Evolutionary conservation across 2,797 vertebrate genomes (phyloP), one percentile per base, ranked within the genome.

Genomic region (Percopsis omiscomaycus): DNA sequence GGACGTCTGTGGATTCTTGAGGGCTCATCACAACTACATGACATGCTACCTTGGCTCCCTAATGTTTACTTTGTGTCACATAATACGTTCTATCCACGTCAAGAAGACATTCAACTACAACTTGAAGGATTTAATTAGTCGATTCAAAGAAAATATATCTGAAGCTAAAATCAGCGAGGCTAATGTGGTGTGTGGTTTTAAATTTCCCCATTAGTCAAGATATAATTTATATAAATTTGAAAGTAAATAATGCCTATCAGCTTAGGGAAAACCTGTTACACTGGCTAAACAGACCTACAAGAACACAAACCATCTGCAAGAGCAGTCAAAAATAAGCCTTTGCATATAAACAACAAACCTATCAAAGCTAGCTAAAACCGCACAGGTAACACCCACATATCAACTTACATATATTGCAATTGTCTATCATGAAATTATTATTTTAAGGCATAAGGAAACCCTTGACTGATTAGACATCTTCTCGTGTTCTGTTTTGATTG

Each of bases 1-100:
- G 82, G 84, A 71, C 50, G 62, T 67, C 54, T 73, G 45, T n/a
- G 30, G 64, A 29, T n/a, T 45, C 63, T 66, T 50, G 66, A 27
- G 28, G 27, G 28, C 30, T 55, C 30, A 32, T 55, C 54, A 55
- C 54, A 42, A 16, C 60, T 8, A 64, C 29, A 29, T 22, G 55
- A 62, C 69, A 62, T 64, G 61, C 82, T 77, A 30, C 59, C 48
- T 51, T 51, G 68, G 75, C 74, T 81, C 53, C 14, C 56, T 27
- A 27, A 2, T 45, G 37, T 75, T 79, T 67, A 74, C 71, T 6
- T 49, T n/a, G 44, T 68, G 57, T 52, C 71, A 74, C 15, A 48
- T 78, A 59, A 75, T 81, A 28, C 49, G 70, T 71, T 72, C 61
- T 55, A 11, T 55, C 12, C 12, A 56, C 3, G 13, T 3, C 11